Evolutionary conservation across 2,888 invertebrate species (phyloP).

Genomic region (Aquatica leii): DNA sequence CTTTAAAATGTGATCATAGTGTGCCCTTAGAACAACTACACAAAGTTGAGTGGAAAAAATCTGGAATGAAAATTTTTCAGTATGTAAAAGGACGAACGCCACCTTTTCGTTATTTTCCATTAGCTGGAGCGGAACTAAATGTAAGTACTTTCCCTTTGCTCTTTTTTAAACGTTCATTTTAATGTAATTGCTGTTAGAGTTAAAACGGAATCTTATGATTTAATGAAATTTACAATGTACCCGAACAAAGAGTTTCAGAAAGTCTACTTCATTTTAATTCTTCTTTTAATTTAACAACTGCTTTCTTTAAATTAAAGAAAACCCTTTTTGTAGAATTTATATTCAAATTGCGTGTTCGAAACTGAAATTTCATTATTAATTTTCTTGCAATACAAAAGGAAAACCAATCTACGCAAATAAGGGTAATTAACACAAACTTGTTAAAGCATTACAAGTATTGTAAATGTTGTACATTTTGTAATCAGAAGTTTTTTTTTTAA

Average conservation of each 20-base stretch:
- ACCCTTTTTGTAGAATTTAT: neutral
- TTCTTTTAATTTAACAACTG: conserved; percentile 5
- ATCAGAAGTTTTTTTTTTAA: too few relatives aligned
- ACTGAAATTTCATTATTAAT: conserved; percentile 16
- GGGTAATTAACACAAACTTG: too few relatives aligned
- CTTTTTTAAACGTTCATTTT: neutral
- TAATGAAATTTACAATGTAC: neutral
- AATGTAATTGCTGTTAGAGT: too few relatives aligned
- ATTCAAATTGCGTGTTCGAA: conserved; percentile 8
- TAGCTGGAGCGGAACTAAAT: conserved; percentile 77
- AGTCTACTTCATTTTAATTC: neutral
- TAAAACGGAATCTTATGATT: neutral
- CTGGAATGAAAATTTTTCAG: conserved; percentile 79
- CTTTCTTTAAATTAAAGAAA: neutral
- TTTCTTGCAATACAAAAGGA: neutral
- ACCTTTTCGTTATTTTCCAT: conserved; percentile 73
- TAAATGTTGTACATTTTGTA: too few relatives aligned
- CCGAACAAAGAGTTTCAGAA: neutral
- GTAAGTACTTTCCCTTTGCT: conserved; percentile 64
- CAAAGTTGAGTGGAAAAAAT: conserved; percentile 79
- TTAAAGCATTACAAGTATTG: too few relatives aligned
- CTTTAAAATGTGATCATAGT: conserved; percentile 78
- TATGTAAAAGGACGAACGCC: conserved; percentile 80
- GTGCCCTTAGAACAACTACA: conserved; percentile 77
- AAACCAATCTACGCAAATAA: too few relatives aligned